Evolutionary conservation across 2,888 invertebrate species (phyloP).

Genomic region (Leptothorax acervorum): DNA sequence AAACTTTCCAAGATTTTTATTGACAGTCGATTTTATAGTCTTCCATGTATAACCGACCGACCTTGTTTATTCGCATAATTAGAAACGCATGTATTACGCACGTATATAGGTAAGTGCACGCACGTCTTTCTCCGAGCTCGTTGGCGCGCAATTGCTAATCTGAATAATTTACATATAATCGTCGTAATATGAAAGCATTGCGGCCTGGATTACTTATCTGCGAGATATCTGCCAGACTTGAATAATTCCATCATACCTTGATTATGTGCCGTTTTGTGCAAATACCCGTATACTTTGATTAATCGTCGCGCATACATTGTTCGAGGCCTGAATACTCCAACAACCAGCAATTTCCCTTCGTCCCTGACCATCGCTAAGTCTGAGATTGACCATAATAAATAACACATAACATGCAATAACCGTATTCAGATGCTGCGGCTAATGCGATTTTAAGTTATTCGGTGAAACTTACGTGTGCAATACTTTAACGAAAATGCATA

Average conservation of each 20-base stretch:
- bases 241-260: constrained; percentile 24
- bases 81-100: constrained; percentile 1
- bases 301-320: constrained; percentile 35
- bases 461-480: not conserved
- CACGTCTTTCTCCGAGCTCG: constrained; percentile 3
- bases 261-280: constrained; percentile 44
- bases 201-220: constrained; percentile 37
- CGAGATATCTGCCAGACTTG: constrained; percentile 13
- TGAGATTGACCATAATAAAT: constrained; percentile 25
- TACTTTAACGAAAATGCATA: not conserved
- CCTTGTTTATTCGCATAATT: constrained; percentile 21
- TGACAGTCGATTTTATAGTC: not conserved
- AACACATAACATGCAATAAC: constrained; percentile 28
- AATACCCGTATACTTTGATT: constrained; percentile 44
- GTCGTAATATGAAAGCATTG: constrained; percentile 42
- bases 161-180: constrained; percentile 49
- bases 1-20: not conserved
- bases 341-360: constrained; percentile 26
- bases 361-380: constrained; percentile 32
- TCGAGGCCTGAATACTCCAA: constrained; percentile 3
- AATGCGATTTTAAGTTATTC: constrained; percentile 8
- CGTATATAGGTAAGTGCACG: not conserved
- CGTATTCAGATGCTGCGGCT: constrained; percentile 13
- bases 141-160: constrained; percentile 4
- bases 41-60: not conserved